Evolutionary conservation across 2,113 vertebrate genomes (phyloP).

Genomic region (Cochlearius cochlearius): DNA sequence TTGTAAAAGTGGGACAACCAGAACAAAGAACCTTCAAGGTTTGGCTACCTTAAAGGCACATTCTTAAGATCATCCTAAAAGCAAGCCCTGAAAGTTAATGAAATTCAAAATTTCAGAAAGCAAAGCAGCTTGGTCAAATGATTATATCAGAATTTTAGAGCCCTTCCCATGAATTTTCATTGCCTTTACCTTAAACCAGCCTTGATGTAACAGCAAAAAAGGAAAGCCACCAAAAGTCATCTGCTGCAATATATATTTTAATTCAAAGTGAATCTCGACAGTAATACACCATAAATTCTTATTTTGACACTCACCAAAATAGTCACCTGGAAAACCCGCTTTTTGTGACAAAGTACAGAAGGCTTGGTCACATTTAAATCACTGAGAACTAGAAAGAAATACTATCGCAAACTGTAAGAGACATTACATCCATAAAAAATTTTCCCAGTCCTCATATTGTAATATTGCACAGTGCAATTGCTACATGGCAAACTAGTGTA

Average conservation of each 20-base stretch:
- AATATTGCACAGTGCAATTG: conserved; percentile 99
- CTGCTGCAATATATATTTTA: conserved; percentile 97
- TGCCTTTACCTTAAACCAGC: background rate
- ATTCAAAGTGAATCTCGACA: conserved; percentile 99
- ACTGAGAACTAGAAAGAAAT: conserved; percentile 99
- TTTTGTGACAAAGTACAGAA: conserved; percentile 99
- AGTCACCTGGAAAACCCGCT: conserved; percentile 99
- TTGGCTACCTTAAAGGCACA: background rate
- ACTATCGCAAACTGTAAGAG: conserved; percentile 99
- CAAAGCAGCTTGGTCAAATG: background rate
- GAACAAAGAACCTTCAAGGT: background rate
- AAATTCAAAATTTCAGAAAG: background rate
- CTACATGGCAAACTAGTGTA: conserved; percentile 99
- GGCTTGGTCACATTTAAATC: conserved; percentile 99
- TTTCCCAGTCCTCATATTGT: conserved; percentile 99
- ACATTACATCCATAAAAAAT: conserved; percentile 98
- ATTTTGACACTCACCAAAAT: conserved; percentile 99
- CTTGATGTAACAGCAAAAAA: background rate
- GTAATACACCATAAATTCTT: conserved; percentile 99
- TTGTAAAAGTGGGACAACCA: background rate
- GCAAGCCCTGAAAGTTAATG: background rate
- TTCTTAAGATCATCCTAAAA: background rate
- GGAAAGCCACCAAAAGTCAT: conserved; percentile 52
- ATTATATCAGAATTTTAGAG: background rate
- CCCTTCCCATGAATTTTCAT: background rate